These are phyloP conservation scores for Tretioscincus oriximinensis DNA, from an alignment of 2,113 vertebrate species.

Conservation along the genomic window DNA sequence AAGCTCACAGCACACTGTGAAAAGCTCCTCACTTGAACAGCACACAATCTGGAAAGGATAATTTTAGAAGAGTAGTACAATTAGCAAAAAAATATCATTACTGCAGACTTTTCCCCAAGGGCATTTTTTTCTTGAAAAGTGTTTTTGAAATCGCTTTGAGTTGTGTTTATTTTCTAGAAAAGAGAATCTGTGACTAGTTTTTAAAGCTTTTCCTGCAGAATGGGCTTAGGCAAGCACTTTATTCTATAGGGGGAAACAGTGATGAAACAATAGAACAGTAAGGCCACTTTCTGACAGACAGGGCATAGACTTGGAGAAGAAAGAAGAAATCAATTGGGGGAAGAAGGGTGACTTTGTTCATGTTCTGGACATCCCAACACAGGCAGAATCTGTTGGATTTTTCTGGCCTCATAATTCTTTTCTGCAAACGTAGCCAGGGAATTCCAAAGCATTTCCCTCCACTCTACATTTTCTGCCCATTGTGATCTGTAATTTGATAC, in stretches of 20 bases:
- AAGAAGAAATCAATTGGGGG: too few species aligned
- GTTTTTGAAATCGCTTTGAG: neutral
- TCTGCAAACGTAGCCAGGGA: too few species aligned
- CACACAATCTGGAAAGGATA: conserved; percentile 30
- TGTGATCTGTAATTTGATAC: too few species aligned
- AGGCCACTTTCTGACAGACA: neutral
- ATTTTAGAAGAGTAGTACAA: conserved; percentile 25
- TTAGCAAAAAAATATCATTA: conserved; percentile 22
- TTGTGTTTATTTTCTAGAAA: neutral
- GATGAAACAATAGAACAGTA: too few species aligned
- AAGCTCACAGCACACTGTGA: conserved; percentile 5
- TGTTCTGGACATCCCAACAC: too few species aligned
- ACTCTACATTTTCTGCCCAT: neutral
- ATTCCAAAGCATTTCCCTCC: neutral
- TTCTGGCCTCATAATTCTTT: too few species aligned
- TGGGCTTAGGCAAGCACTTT: neutral
- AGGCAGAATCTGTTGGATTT: too few species aligned
- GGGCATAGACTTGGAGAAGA: too few species aligned
- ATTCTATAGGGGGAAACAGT: neutral
- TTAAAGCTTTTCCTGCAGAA: neutral
- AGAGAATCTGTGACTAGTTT: neutral
- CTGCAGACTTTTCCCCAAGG: neutral
- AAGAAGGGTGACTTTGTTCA: too few species aligned
- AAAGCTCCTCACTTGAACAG: neutral
- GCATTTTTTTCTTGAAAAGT: neutral